These are phyloP conservation scores for Sigmodon hispidus DNA, from an alignment of 2,113 vertebrate genomes.

Conservation along the genomic window DNA sequence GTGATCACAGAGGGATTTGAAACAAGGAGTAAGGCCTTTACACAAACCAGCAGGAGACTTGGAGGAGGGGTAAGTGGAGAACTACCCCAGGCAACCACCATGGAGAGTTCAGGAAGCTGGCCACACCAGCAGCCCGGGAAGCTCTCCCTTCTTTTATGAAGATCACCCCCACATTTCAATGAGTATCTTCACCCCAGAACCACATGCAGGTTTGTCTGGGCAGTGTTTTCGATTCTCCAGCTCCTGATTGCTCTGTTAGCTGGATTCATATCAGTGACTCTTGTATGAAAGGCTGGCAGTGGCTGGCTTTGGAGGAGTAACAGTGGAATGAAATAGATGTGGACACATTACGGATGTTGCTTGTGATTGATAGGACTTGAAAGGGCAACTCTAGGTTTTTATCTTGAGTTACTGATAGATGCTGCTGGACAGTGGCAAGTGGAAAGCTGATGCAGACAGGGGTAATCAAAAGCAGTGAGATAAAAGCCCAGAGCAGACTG, in stretches of 20 bases:
- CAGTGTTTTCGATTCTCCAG: neutral
- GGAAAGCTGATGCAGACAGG: neutral
- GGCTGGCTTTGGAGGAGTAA: neutral
- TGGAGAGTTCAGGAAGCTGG: neutral
- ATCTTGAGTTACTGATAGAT: neutral
- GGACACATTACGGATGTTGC: neutral
- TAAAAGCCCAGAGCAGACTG: neutral
- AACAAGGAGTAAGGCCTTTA: neutral
- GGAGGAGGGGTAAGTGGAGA: neutral
- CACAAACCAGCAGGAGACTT: neutral
- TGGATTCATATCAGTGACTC: neutral
- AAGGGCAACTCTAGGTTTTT: neutral
- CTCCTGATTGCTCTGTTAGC: neutral
- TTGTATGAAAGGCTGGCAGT: neutral
- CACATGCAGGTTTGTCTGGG: neutral
- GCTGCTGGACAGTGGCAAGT: neutral
- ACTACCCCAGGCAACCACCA: neutral
- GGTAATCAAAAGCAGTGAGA: neutral
- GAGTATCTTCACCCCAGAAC: neutral
- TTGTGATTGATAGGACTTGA: neutral
- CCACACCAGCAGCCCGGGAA: neutral
- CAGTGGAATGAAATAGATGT: neutral
- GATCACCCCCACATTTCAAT: neutral
- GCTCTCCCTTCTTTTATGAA: neutral
- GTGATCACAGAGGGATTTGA: neutral